phyloP scores from a whole-genome alignment of 2,113 vertebrate genomes.

The Zosterops japonicus region DNA sequence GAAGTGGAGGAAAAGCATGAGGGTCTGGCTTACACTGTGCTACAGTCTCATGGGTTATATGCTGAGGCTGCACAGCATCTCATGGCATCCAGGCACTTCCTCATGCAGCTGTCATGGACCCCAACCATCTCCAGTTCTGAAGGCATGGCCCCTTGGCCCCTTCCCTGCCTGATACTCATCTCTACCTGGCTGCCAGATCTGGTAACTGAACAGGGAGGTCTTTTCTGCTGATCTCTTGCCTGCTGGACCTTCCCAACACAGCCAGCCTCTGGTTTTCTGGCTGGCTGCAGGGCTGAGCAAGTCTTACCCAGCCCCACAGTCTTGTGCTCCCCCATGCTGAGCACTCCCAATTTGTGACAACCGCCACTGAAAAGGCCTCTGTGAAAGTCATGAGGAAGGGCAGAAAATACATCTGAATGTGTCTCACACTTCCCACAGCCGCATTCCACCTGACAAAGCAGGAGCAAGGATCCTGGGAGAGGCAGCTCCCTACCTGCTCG shows the following conservation, averaged over 20 bases:
- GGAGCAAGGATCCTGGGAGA: neutral
- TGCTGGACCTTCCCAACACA: neutral
- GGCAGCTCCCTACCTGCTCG: neutral
- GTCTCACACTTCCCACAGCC: neutral
- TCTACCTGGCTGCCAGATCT: neutral
- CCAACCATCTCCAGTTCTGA: neutral
- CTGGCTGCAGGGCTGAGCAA: neutral
- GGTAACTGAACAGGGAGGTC: neutral
- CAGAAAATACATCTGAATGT: neutral
- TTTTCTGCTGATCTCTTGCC: neutral
- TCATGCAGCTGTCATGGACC: accelerated
- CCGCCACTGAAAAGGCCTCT: neutral
- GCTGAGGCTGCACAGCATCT: neutral
- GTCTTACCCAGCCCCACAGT: neutral
- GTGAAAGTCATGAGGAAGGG: neutral
- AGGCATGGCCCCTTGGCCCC: too few relatives aligned
- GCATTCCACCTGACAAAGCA: neutral
- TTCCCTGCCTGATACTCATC: neutral
- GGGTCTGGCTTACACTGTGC: neutral
- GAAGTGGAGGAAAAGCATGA: neutral
- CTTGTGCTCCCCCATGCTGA: neutral
- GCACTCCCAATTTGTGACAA: accelerated
- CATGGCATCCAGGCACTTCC: neutral
- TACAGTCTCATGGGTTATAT: neutral
- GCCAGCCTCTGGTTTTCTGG: neutral